Evolutionary conservation across 2,797 vertebrate species (phyloP).

Genomic region (Coregonus suidteri): DNA sequence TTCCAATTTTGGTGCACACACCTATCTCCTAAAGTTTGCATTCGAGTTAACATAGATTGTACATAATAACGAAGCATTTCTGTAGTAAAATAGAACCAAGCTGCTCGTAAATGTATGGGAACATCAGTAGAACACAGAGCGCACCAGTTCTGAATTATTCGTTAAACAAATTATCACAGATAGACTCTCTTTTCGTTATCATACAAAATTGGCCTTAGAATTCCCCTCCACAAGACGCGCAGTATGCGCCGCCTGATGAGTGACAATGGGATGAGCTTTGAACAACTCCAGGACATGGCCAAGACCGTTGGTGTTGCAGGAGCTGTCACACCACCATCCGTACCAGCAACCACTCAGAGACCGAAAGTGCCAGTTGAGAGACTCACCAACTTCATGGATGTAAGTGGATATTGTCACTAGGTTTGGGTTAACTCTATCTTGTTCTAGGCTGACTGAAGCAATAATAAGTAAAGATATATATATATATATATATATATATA

Average conservation of each 20-base stretch:
- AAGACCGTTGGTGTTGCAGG: conserved; percentile 13
- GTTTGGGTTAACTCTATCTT: neutral
- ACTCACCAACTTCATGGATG: conserved; percentile 85
- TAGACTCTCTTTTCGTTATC: neutral
- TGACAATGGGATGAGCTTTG: conserved; percentile 66
- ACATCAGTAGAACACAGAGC: neutral
- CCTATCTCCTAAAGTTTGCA: neutral
- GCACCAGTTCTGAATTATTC: neutral
- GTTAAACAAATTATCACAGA: neutral
- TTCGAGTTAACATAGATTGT: neutral
- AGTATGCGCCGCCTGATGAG: conserved; percentile 64
- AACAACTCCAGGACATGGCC: conserved; percentile 61
- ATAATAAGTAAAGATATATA: neutral
- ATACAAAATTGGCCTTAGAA: conserved; percentile 57
- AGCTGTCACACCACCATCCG: neutral
- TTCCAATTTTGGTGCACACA: no score
- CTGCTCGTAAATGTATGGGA: neutral
- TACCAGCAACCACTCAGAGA: neutral
- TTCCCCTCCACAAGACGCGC: conserved; percentile 77
- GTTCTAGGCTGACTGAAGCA: neutral
- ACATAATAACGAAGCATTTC: no score
- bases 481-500: no score
- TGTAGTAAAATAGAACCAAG: neutral
- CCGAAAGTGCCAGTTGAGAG: conserved; percentile 67
- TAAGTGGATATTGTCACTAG: conserved; percentile 52